Evolutionary conservation across 2,888 invertebrate species (phyloP).

Genomic region (Pollenia amentaria): DNA sequence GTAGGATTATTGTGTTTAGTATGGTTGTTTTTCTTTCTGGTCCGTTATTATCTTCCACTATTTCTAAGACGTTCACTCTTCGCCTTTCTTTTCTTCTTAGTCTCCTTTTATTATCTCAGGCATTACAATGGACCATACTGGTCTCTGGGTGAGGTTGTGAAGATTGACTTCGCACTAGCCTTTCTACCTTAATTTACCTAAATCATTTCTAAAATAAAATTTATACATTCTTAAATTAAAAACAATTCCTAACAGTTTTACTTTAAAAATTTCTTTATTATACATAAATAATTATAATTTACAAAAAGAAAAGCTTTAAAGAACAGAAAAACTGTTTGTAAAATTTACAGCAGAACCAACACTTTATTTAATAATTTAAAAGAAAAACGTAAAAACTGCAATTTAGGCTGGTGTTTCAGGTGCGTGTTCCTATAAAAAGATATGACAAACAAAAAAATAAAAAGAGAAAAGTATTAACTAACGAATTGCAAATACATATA

Average conservation of each 20-base stretch:
- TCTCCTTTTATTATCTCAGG: too few relatives aligned
- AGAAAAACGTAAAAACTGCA: slow-evolving; percentile 31
- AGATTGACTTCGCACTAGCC: too few relatives aligned
- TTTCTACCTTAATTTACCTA: too few relatives aligned
- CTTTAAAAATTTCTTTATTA: slow-evolving; percentile 60
- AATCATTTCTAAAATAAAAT: too few relatives aligned
- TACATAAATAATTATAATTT: slow-evolving; percentile 51
- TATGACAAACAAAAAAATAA: slow-evolving; percentile 21
- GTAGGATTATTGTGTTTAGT: too few relatives aligned
- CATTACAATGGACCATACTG: too few relatives aligned
- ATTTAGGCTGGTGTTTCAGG: slow-evolving; percentile 79
- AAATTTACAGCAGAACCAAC: slow-evolving; percentile 42
- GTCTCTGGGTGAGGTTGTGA: too few relatives aligned
- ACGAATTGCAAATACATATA: neutral
- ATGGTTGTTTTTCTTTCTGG: too few relatives aligned
- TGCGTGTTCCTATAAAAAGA: slow-evolving; percentile 78
- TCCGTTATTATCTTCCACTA: too few relatives aligned
- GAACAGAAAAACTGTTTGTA: slow-evolving; percentile 30
- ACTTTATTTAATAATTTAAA: slow-evolving; percentile 32
- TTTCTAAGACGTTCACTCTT: too few relatives aligned
- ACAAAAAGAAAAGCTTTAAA: slow-evolving; percentile 51
- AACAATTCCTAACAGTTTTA: neutral
- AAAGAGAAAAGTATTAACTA: slow-evolving; percentile 39
- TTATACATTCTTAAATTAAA: neutral
- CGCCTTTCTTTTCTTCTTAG: too few relatives aligned